phyloP scores from a whole-genome alignment of 92 coral and sea anemone genomes.

The Paragorgia papillata region DNA sequence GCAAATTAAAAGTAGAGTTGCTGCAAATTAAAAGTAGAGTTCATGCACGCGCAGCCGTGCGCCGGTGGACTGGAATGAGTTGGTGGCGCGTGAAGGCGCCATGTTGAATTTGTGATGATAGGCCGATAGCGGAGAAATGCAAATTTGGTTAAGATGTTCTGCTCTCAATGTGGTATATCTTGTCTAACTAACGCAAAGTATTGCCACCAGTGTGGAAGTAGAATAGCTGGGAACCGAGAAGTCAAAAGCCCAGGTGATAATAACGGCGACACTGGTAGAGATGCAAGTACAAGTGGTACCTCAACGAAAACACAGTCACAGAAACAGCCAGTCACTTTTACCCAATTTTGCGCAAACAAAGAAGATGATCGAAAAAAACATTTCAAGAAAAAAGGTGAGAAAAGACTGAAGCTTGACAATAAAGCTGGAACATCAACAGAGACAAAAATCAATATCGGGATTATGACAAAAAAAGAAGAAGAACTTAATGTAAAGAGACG shows the following conservation, averaged over 20 bases:
- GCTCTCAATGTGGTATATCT: conserved; percentile 48
- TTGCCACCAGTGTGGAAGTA: conserved; percentile 46
- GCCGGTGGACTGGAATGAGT: background rate
- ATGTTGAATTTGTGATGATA: background rate
- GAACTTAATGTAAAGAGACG: conserved; percentile 56
- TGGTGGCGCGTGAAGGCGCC: background rate
- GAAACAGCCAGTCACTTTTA: conserved; percentile 32
- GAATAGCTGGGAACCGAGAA: conserved; percentile 3
- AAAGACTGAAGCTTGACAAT: conserved; percentile 8
- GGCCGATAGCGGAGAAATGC: background rate
- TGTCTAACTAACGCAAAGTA: conserved; percentile 34
- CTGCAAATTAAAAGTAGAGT: background rate
- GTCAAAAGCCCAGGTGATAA: background rate
- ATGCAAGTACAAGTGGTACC: conserved; percentile 12
- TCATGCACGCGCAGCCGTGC: background rate
- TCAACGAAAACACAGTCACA: conserved; percentile 29
- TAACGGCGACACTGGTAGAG: background rate
- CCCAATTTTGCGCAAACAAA: conserved; percentile 53
- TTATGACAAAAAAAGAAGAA: conserved; percentile 60
- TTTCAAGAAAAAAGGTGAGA: conserved; percentile 32
- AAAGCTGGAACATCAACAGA: conserved; percentile 17
- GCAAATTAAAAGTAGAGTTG: background rate
- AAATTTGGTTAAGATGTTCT: conserved; percentile 38
- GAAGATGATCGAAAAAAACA: conserved; percentile 50
- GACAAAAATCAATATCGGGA: conserved; percentile 61